Evolutionary conservation across 2,888 invertebrate species (phyloP), one percentile per base, ranked within the genome.

Genomic region (Poecilus cupreus): DNA sequence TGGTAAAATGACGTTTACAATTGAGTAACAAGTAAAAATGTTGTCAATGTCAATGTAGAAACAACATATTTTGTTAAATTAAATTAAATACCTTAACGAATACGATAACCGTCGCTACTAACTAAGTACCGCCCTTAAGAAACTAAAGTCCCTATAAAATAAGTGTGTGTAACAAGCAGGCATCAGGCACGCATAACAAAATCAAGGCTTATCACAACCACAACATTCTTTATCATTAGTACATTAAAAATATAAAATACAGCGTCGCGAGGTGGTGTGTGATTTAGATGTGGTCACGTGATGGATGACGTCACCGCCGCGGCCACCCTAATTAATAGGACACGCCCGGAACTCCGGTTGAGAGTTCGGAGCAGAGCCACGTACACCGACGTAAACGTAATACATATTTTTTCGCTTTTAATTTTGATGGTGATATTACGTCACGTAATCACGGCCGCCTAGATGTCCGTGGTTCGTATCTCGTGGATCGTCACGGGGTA

Each of bases 351-450:
- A 32, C 60, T 24, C 3, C 4, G 51, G 13, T 18, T 13, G 26
- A 13, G 37, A 13, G 51, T 13, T 18, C 51, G 51, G 11, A 18
- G 37, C 37, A 18, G 13, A 5, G 32, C 37, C 64, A 68, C 64
- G 18, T 37, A 18, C 64, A 18, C 8, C 64, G 8, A 51, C 51
- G 51, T 51, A 18, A 1, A 51, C 51, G 51, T 51, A 18, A 1
- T 18, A 37, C 64, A 68, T 68, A 68, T 68, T 68, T 68, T 68
- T 68, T 68, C 64, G 37, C 37, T 68, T 68, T 68, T 68, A 32
- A 68, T 68, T 68, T 37, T 68, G 64, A 68, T 68, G 39, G 64
- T 51, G 51, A 18, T 51, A 51, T 51, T 51, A 51, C 51, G 18
- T 32, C 64, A 68, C 64, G 64, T 68, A 68, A 68, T 68, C 64